phyloP scores from a whole-genome alignment of 2,888 invertebrate species.

The Meteorus cinctellus region DNA sequence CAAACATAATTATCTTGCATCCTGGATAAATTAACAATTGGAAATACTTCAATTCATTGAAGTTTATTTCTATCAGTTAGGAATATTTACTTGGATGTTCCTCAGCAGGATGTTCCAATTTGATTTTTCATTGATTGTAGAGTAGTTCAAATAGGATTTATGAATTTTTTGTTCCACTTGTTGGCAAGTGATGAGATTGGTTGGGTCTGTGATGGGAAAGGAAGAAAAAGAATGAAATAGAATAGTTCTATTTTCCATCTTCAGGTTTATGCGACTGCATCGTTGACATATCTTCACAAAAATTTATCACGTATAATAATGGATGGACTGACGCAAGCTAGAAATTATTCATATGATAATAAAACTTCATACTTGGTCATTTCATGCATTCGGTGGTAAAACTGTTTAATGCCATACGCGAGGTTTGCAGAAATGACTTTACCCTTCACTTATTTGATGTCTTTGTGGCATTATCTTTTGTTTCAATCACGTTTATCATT shows the following conservation, averaged over 20 bases:
- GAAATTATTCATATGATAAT: slow-evolving; percentile 5
- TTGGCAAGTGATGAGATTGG: background rate
- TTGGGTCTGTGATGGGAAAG: background rate
- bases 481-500: background rate
- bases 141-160: too few relatives aligned
- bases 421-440: slow-evolving; percentile 14
- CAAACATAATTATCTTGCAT: too few relatives aligned
- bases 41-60: too few relatives aligned
- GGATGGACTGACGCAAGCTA: slow-evolving; percentile 4
- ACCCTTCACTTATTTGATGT: background rate
- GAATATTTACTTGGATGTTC: too few relatives aligned
- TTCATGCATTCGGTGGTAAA: slow-evolving; percentile 18
- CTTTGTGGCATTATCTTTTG: background rate
- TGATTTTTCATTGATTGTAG: too few relatives aligned
- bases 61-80: too few relatives aligned
- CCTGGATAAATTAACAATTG: too few relatives aligned
- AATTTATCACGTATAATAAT: background rate
- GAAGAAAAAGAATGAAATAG: background rate
- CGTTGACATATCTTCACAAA: background rate
- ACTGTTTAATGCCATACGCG: slow-evolving; percentile 18
- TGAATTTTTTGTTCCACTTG: too few relatives aligned
- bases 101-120: too few relatives aligned
- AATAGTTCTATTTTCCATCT: background rate
- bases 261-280: background rate
- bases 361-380: slow-evolving; percentile 19